These are phyloP conservation scores for Synergus itoensis DNA, from an alignment of 2,888 invertebrate genomes.

Conservation along the genomic window DNA sequence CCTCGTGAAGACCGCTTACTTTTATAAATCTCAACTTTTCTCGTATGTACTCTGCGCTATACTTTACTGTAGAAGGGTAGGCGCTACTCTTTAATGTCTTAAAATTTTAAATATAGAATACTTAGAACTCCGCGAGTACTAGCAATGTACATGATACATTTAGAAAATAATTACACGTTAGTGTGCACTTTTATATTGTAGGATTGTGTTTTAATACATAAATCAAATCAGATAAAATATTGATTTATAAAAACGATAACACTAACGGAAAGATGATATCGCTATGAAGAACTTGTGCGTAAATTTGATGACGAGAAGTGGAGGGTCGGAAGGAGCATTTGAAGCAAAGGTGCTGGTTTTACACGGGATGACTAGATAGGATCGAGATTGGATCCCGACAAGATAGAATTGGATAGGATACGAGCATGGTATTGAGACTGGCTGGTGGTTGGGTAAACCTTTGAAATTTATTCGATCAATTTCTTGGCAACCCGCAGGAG, in stretches of 20 bases:
- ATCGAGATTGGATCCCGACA: conserved; percentile 67
- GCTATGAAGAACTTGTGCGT: conserved; percentile 1
- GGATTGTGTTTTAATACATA: too few species aligned
- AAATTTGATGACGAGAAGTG: background rate
- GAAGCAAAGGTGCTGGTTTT: conserved; percentile 4
- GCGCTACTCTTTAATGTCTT: background rate
- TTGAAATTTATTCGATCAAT: conserved; percentile 68
- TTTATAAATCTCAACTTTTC: background rate
- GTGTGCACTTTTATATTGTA: too few species aligned
- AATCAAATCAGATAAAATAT: background rate
- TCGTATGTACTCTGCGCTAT: background rate
- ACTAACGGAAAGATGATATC: background rate
- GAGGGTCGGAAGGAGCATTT: background rate
- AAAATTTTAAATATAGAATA: background rate
- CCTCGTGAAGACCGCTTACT: background rate
- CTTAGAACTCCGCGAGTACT: background rate
- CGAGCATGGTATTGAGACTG: conserved; percentile 42
- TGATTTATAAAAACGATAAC: background rate
- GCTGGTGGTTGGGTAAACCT: conserved; percentile 55
- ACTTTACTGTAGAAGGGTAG: background rate
- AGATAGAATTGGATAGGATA: conserved; percentile 67
- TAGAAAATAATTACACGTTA: too few species aligned
- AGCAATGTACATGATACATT: too few species aligned
- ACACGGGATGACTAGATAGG: conserved; percentile 53
- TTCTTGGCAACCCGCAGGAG: conserved; percentile 46